A percentile compares a stretch with the other conserved stretches of the same genome.
phyloP scores from a whole-genome alignment of 2,888 invertebrate genomes.

The Adelphocoris suturalis region DNA sequence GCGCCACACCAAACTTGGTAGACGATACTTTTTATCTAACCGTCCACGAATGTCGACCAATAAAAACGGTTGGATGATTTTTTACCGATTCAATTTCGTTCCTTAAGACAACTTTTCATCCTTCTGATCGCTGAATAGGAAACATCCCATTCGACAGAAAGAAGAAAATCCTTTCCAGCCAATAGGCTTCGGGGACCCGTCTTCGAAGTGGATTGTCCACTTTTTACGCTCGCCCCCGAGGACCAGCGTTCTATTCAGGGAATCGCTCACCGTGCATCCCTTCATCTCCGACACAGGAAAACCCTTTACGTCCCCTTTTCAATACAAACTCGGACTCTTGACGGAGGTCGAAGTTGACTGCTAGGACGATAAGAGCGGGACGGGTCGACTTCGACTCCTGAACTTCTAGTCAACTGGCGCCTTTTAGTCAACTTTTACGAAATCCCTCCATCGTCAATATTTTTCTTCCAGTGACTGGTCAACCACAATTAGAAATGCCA shows the following conservation, averaged over 20 bases:
- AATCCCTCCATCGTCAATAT: no score
- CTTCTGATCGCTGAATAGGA: background rate
- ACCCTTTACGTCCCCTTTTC: background rate
- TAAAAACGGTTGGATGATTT: background rate
- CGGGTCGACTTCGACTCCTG: background rate
- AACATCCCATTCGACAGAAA: background rate
- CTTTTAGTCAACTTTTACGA: background rate
- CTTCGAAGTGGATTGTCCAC: background rate
- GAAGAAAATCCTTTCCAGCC: background rate
- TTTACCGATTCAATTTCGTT: background rate
- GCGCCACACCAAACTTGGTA: no score
- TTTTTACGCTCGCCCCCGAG: background rate
- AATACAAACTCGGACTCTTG: background rate
- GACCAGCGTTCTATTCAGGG: background rate
- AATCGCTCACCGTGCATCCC: conserved; percentile 7
- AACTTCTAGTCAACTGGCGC: background rate
- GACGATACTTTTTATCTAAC: no score
- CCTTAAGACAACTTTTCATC: background rate
- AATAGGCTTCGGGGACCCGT: background rate
- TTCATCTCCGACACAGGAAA: background rate
- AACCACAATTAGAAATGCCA: no score
- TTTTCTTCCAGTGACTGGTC: no score
- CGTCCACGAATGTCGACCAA: no score
- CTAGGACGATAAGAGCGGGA: background rate
- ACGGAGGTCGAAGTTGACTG: conserved; percentile 9